A percentile compares a stretch with the other conserved stretches of the same genome.
These are phyloP conservation scores for Penaeus indicus DNA, from an alignment of 1,140 invertebrate genomes.

Conservation along the genomic window DNA sequence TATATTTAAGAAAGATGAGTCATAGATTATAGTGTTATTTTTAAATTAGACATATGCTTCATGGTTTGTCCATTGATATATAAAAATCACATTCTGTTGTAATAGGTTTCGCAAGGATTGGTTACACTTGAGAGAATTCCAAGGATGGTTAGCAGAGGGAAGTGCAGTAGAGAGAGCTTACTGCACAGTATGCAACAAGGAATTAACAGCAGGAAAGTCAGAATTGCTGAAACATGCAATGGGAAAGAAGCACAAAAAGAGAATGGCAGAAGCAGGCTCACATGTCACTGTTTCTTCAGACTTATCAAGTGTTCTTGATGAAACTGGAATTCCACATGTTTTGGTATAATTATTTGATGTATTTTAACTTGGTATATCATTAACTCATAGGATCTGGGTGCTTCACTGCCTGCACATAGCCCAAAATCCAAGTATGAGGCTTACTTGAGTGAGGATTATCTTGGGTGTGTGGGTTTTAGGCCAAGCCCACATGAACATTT, in stretches of 20 bases:
- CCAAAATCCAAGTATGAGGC: too few relatives aligned
- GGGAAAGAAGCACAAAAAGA: background rate
- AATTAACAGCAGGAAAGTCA: slow-evolving; percentile 12
- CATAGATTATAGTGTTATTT: too few relatives aligned
- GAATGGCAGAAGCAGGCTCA: background rate
- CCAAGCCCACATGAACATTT: too few relatives aligned
- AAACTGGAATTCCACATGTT: background rate
- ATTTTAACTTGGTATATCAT: too few relatives aligned
- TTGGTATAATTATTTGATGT: too few relatives aligned
- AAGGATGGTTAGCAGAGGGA: slow-evolving; percentile 2
- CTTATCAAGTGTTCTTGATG: background rate
- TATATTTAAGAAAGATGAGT: too few relatives aligned
- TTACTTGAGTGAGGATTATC: too few relatives aligned
- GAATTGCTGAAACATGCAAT: slow-evolving; percentile 9
- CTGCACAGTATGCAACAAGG: slow-evolving; percentile 2
- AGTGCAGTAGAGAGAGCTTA: background rate
- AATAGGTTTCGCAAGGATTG: slow-evolving; percentile 1
- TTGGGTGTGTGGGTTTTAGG: too few relatives aligned
- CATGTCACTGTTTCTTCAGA: background rate
- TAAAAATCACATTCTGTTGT: background rate
- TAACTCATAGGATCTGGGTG: too few relatives aligned
- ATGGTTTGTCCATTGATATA: too few relatives aligned
- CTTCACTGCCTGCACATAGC: too few relatives aligned
- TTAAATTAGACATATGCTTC: too few relatives aligned
- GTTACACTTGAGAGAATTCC: background rate